Conservation (phyloP, 2,888 invertebrate genomes). For the Noctuana brunneofusca region DNA sequence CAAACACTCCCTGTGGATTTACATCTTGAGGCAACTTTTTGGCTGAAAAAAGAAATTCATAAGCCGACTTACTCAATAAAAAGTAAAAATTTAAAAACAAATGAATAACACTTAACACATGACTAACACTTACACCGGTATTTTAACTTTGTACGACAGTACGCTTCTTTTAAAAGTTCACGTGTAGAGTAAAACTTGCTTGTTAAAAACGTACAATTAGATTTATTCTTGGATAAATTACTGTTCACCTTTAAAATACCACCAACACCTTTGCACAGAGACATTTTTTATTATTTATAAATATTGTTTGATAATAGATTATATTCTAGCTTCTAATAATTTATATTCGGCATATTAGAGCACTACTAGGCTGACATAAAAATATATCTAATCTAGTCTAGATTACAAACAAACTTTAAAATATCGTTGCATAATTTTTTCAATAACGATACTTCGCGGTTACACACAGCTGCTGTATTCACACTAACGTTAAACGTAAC, state of each 20-base stretch:
- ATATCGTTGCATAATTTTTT: slow-evolving; percentile 38
- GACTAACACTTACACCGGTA: slow-evolving; percentile 86
- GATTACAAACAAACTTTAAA: background rate
- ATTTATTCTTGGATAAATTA: slow-evolving; percentile 49
- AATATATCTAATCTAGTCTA: background rate
- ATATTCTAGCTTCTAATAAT: background rate
- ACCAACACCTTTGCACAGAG: slow-evolving; percentile 49
- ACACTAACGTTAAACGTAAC: background rate
- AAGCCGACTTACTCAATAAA: background rate
- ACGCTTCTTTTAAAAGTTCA: slow-evolving; percentile 82
- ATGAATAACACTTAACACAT: background rate
- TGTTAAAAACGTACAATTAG: slow-evolving; percentile 41
- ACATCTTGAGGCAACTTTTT: slow-evolving; percentile 95
- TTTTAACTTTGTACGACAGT: slow-evolving; percentile 85
- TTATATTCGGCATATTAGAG: background rate
- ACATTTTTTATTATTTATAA: slow-evolving; percentile 42
- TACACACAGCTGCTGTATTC: background rate
- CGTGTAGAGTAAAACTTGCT: slow-evolving; percentile 63
- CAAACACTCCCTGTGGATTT: slow-evolving; percentile 94
- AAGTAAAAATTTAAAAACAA: background rate
- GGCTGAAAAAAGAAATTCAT: slow-evolving; percentile 78
- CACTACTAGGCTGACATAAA: slow-evolving; percentile 2
- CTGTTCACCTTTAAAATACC: slow-evolving; percentile 53
- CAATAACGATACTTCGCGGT: background rate
- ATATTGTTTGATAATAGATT: background rate